Evolutionary conservation across 2,888 invertebrate genomes (phyloP), one percentile per base, ranked within the genome.

Genomic region (Macrophya annulata): DNA sequence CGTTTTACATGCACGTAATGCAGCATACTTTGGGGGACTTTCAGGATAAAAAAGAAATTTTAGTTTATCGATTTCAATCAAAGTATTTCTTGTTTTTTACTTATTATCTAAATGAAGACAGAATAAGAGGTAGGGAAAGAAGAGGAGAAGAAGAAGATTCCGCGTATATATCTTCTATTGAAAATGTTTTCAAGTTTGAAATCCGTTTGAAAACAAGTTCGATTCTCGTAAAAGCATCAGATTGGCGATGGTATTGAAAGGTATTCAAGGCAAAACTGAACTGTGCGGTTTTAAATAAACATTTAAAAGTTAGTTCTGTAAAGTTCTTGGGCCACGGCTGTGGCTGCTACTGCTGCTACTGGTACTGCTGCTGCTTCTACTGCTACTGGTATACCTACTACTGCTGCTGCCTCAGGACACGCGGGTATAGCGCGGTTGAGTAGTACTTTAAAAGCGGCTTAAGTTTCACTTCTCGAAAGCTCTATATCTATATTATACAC

Each of bases 181-280:
- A 12, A n/a, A 55, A 55, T 74, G 74, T 25, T 25, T n/a, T 21
- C 21, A 48, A 45, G 21, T 55, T 31, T 77, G 77, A 37, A 51
- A 77, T 77, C 55, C 51, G 31, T 77, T 77, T 55, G 77, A 55
- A 31, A 77, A 55, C 77, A 77, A 77, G 55, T 77, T 77, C 55
- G 77, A 51, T 77, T 25, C 43, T n/a, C n/a, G 62, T 21, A 62
- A 43, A 81, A 40, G 59, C 40, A 62, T 43, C 43, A 21, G 59
- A 25, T 51, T 43, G 59, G 83, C 65, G 65, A 87, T 87, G 86
- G 87, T 89, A 89, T 90, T 88, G 87, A 88, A 90, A 89, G 88
- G 88, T 89, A 88, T 89, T 89, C 89, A 87, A 84, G 84, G 85
- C 86, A 76, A 86, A 85, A 85, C 86, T 85, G 86, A 88, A 85